Evolutionary conservation across 2,113 vertebrate genomes (phyloP).

Genomic region (Oryzias celebensis): DNA sequence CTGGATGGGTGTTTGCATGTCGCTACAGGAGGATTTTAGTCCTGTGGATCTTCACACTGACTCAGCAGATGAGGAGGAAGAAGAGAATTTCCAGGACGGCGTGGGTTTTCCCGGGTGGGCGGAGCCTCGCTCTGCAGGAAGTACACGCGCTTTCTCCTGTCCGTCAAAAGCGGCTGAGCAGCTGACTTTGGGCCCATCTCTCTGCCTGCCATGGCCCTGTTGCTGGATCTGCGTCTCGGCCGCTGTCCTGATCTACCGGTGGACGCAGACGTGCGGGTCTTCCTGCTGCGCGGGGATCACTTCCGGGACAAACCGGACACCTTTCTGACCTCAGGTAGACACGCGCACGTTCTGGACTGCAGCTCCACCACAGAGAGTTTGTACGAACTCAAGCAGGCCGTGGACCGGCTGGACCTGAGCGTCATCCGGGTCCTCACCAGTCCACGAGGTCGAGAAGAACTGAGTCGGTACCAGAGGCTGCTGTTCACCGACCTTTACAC

Average conservation of each 20-base stretch:
- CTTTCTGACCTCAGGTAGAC: rapidly evolving
- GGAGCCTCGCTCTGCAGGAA: conserved; percentile 34
- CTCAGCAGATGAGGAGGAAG: conserved; percentile 11
- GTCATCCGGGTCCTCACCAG: conserved; percentile 77
- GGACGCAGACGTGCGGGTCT: conserved; percentile 7
- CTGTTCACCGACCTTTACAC: conserved; percentile 86
- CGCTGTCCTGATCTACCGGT: background rate
- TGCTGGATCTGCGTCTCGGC: conserved; percentile 48
- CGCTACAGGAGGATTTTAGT: too few relatives aligned
- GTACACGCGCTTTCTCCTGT: background rate
- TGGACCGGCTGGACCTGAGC: conserved; percentile 79
- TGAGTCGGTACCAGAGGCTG: conserved; percentile 73
- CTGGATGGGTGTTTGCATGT: too few relatives aligned
- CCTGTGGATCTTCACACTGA: too few relatives aligned
- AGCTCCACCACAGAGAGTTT: conserved; percentile 72
- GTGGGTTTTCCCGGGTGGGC: conserved; percentile 46
- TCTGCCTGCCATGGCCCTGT: conserved; percentile 30
- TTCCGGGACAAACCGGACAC: background rate
- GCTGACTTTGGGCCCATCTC: background rate
- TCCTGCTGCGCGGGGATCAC: conserved; percentile 38
- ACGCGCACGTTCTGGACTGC: conserved; percentile 51
- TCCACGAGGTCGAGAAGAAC: conserved; percentile 59
- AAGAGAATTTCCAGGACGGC: conserved; percentile 8
- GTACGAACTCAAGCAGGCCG: conserved; percentile 81
- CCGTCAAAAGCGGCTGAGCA: background rate